Base-by-base conservation (phyloP, 1,140 invertebrate genomes). In the Listronotus oregonensis region DNA sequence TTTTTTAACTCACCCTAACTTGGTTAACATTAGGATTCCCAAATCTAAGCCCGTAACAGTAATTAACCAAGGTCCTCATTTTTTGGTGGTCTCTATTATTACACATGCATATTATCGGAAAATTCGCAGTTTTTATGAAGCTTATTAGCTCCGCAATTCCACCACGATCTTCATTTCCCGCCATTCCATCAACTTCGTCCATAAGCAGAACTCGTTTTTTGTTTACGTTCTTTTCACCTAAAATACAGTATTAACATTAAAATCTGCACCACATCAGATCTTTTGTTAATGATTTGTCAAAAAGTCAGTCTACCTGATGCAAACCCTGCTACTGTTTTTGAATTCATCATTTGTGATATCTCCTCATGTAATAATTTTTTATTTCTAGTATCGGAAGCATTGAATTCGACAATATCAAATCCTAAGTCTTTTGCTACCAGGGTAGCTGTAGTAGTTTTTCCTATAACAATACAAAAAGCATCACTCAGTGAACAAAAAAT, bases 181-280 rank as follows among this genome's bases (percentile, higher is more conserved):
- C 94, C 97, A 99, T 99, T 11, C 98, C 98, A 79, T 99, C 98
- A 0, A 99, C 97, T 87, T 99, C 98, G 75, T 99, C 98, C 98
- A 99, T 99, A 11, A 99, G 84, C 0, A 99, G 78, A 21, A 97
- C 93, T 77, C 97, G 94, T 69, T 95, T 92, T 42, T 82, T 85
- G 42, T 68, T 64, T 17, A 68, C 59, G 0, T 57, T 64, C 21
- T 67, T 55, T 18, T 71, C 18, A 50, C 69, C 71, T 73, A 49
- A 18, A 66, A 61, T 52, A 2, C 34, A 37, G 34, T 9, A 12
- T 37, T 27, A 27, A 5, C 21, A 27, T 27, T 27, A 27, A 27
- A 27, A 27, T 27, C 5, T 27, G 5, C 21, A 27, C 21, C 21
- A 27, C 21, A 27, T 27, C 21, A 27, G 5, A 27, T 27, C 2